A percentile compares a stretch with the other conserved stretches of the same genome.
phyloP scores from a whole-genome alignment of 2,797 vertebrate genomes.

The Sebastes glaucus region DNA sequence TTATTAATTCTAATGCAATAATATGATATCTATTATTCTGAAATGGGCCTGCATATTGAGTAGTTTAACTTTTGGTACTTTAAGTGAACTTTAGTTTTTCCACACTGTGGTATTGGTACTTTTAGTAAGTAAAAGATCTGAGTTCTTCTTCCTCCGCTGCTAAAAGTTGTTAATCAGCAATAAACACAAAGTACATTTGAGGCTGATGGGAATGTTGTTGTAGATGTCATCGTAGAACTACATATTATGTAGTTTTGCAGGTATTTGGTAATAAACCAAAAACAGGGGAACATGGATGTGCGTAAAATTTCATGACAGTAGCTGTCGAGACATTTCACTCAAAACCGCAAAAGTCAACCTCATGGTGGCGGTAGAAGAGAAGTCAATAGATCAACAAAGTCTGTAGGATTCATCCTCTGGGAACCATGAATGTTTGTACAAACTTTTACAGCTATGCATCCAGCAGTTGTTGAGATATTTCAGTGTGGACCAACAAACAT shows the following conservation, averaged over 20 bases:
- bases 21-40: no score
- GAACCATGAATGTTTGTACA: neutral
- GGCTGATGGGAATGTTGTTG: neutral
- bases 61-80: no score
- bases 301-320: no score
- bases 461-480: neutral
- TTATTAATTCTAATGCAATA: no score
- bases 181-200: neutral
- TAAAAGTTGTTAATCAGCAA: neutral
- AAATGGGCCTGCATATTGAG: no score
- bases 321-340: neutral
- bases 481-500: neutral
- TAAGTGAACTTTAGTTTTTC: no score
- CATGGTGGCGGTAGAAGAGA: neutral
- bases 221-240: neutral
- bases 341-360: neutral
- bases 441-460: fast-evolving
- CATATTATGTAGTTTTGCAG: neutral
- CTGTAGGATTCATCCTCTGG: neutral
- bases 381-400: neutral
- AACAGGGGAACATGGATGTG: no score
- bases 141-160: no score
- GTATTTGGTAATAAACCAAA: neutral
- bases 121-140: no score
- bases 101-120: no score